Percentiles rank a stretch among this genome's conserved stretches.
These are phyloP conservation scores for Rutpela maculata DNA, from an alignment of 2,888 invertebrate genomes.

Conservation along the genomic window DNA sequence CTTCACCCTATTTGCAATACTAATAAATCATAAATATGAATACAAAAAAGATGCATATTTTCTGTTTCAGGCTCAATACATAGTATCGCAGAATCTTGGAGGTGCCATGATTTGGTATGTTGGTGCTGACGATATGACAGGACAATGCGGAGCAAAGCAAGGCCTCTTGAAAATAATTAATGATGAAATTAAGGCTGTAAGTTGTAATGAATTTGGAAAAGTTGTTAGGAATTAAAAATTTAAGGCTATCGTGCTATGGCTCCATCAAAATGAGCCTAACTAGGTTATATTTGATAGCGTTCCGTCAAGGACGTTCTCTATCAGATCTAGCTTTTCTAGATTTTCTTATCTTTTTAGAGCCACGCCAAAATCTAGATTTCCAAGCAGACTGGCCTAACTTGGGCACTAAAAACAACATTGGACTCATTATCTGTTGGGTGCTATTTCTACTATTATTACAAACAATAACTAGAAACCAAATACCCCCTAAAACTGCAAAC, in stretches of 20 bases:
- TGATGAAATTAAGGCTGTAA: slow-evolving; percentile 23
- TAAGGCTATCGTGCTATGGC: too few relatives aligned
- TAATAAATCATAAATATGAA: too few relatives aligned
- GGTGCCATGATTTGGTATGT: slow-evolving; percentile 63
- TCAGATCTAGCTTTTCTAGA: too few relatives aligned
- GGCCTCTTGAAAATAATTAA: slow-evolving; percentile 54
- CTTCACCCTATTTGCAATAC: too few relatives aligned
- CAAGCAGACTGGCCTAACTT: too few relatives aligned
- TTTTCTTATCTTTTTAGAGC: neutral
- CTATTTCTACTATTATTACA: neutral
- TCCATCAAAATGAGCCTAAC: too few relatives aligned
- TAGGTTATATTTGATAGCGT: too few relatives aligned
- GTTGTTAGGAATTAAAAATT: too few relatives aligned
- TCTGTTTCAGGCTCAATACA: slow-evolving; percentile 54
- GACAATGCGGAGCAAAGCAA: slow-evolving; percentile 58
- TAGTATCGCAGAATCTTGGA: slow-evolving; percentile 52
- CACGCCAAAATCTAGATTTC: neutral
- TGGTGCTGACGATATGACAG: slow-evolving; percentile 57
- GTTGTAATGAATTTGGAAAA: neutral
- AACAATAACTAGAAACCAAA: neutral
- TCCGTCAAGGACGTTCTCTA: too few relatives aligned
- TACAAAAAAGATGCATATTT: neutral
- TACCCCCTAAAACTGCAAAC: neutral
- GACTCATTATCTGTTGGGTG: neutral
- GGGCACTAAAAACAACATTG: neutral